A percentile compares a stretch with the other conserved stretches of the same genome.
Evolutionary conservation across 2,113 vertebrate species (phyloP).

Genomic region (zebrafish (Danio rerio)): DNA sequence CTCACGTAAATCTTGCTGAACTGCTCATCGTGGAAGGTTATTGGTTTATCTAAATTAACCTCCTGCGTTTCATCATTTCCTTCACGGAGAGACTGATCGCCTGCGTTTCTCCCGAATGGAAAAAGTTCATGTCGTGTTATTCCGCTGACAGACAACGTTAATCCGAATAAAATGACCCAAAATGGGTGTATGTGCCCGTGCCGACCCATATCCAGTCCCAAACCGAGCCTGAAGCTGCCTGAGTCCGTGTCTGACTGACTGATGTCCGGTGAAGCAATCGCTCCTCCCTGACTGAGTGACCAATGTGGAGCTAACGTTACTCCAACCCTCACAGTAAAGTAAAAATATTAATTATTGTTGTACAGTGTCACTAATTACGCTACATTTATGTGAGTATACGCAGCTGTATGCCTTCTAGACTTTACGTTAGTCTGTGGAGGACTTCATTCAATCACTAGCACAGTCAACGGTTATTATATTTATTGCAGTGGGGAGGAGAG

Average conservation of each 20-base stretch:
- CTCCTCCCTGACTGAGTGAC: neutral
- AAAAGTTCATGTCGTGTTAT: constrained; percentile 53
- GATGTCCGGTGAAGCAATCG: neutral
- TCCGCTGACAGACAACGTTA: constrained; percentile 45
- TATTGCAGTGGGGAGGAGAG: too few relatives aligned
- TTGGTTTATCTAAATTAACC: constrained; percentile 25
- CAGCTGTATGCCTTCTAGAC: too few relatives aligned
- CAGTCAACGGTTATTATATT: too few relatives aligned
- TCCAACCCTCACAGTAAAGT: too few relatives aligned
- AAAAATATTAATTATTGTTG: too few relatives aligned
- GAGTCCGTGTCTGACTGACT: neutral
- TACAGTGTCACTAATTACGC: too few relatives aligned
- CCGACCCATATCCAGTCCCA: constrained; percentile 29
- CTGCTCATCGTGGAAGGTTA: constrained; percentile 37
- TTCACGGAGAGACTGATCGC: constrained; percentile 34
- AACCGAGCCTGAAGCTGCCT: constrained; percentile 13
- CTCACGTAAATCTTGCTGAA: constrained; percentile 80
- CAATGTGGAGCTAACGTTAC: too few relatives aligned
- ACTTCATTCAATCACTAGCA: too few relatives aligned
- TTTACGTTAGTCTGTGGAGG: too few relatives aligned
- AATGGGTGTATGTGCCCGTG: constrained; percentile 16
- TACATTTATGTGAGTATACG: too few relatives aligned
- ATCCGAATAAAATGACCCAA: neutral
- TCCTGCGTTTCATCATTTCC: constrained; percentile 46
- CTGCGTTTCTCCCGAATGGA: constrained; percentile 41